Conservation (phyloP, 2,113 vertebrate genomes). For the Psophia crepitans region DNA sequence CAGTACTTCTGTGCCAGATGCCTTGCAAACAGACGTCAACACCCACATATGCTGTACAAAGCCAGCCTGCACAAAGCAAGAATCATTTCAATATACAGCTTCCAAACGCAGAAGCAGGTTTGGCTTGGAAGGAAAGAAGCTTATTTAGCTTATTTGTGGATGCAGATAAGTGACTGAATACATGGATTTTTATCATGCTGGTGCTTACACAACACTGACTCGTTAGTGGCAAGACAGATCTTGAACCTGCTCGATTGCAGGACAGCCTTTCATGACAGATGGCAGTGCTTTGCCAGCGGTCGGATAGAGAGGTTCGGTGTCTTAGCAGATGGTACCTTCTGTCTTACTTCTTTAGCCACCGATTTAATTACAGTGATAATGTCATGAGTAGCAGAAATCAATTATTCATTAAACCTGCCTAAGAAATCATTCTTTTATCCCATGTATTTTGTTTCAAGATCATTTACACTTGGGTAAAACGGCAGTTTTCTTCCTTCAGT, state of each 20-base stretch:
- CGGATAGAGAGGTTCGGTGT: conserved; percentile 31
- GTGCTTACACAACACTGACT: neutral
- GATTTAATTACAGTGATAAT: conserved; percentile 51
- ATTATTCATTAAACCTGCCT: conserved; percentile 41
- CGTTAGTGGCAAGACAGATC: neutral
- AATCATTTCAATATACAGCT: neutral
- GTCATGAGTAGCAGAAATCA: conserved; percentile 43
- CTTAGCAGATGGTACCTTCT: conserved; percentile 45
- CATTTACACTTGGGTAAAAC: conserved; percentile 34
- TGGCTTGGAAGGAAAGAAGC: neutral
- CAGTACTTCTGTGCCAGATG: neutral
- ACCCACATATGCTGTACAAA: neutral
- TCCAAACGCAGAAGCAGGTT: neutral
- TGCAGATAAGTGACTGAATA: neutral
- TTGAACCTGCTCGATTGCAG: neutral
- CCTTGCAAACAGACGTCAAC: neutral
- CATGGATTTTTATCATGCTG: neutral
- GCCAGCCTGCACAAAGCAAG: neutral
- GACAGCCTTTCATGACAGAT: conserved; percentile 3
- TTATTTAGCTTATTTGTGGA: neutral
- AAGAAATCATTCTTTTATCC: conserved; percentile 5
- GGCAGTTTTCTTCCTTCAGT: neutral
- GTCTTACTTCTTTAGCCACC: conserved; percentile 14
- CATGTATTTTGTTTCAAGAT: conserved; percentile 62
- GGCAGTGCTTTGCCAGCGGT: neutral